phyloP scores from a whole-genome alignment of 2,113 vertebrate species.

The Xiphorhynchus elegans region DNA sequence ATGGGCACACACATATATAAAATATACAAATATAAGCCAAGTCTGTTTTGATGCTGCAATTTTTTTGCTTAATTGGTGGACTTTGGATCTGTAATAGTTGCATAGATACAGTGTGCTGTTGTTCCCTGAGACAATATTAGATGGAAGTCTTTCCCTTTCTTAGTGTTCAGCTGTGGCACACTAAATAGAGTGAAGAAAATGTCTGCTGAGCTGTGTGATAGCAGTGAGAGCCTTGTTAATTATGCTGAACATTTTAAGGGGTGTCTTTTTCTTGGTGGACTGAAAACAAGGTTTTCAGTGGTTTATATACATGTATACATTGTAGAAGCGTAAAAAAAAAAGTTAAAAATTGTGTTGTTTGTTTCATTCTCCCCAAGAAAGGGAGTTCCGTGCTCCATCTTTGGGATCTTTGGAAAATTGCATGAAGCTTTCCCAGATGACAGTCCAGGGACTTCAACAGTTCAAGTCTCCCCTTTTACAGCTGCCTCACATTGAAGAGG shows the following conservation, averaged over 20 bases:
- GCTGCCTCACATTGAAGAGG: slow-evolving; percentile 96
- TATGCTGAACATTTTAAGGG: background rate
- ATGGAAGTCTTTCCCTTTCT: background rate
- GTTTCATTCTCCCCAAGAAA: slow-evolving; percentile 78
- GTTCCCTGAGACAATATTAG: background rate
- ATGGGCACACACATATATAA: background rate
- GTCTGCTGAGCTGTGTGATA: background rate
- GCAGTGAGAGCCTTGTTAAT: background rate
- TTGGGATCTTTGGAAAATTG: slow-evolving; percentile 96
- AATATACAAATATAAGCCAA: background rate
- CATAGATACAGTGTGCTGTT: background rate
- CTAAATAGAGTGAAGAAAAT: background rate
- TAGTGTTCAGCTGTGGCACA: background rate
- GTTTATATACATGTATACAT: background rate
- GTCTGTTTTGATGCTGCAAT: background rate
- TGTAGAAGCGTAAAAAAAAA: background rate
- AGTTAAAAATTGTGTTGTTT: slow-evolving; percentile 17
- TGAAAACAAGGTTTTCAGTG: background rate
- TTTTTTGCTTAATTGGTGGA: background rate
- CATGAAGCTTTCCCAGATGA: slow-evolving; percentile 99
- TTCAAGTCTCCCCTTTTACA: slow-evolving; percentile 95
- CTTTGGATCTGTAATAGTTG: background rate
- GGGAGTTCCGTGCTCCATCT: slow-evolving; percentile 92
- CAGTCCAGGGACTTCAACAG: slow-evolving; percentile 94
- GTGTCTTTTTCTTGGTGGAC: background rate